A percentile compares a stretch with the other conserved stretches of the same genome.
These are phyloP conservation scores for Matsumyia berberina DNA, from an alignment of 2,888 invertebrate genomes.

Conservation along the genomic window DNA sequence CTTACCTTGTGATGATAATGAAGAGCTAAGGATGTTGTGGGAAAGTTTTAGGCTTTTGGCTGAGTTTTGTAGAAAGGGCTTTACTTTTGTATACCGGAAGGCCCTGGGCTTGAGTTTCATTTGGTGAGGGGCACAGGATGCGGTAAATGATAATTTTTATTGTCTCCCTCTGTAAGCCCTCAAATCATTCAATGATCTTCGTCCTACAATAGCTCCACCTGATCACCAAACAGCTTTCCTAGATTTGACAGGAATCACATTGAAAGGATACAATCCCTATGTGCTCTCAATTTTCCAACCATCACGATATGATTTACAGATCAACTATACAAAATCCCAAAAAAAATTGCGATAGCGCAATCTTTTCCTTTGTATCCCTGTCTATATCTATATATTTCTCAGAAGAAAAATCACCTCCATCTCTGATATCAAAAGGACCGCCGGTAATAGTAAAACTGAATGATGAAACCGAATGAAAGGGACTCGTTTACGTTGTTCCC, in stretches of 20 bases:
- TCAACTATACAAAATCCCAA: neutral
- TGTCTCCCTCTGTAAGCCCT: too few relatives aligned
- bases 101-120: neutral
- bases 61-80: conserved; percentile 4
- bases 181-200: too few relatives aligned
- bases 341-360: conserved; percentile 45
- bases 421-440: conserved; percentile 33
- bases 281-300: conserved; percentile 1
- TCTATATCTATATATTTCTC: neutral
- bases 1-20: conserved; percentile 5
- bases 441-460: conserved; percentile 38
- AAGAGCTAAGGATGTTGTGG: neutral
- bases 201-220: too few relatives aligned
- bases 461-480: conserved; percentile 58
- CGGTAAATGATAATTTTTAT: too few relatives aligned
- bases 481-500: conserved; percentile 48
- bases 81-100: neutral
- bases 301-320: conserved; percentile 9
- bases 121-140: too few relatives aligned
- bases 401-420: conserved; percentile 6
- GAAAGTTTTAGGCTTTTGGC: neutral
- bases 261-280: too few relatives aligned
- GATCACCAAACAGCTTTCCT: neutral
- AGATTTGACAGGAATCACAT: too few relatives aligned
- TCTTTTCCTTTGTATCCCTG: conserved; percentile 21